Evolutionary conservation across 2,797 vertebrate genomes (phyloP).

Genomic region (Fringilla coelebs): DNA sequence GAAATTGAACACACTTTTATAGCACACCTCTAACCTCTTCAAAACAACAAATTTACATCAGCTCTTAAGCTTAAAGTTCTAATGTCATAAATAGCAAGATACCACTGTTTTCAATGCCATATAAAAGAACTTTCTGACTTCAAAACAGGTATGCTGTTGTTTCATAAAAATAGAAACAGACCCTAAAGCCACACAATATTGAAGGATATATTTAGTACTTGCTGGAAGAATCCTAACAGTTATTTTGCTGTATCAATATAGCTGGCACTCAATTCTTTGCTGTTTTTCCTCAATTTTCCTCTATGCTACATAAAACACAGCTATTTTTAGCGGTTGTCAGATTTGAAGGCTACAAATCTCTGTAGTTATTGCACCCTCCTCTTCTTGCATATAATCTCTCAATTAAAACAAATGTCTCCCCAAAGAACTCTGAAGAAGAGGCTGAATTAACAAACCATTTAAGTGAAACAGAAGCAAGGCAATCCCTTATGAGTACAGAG

Average conservation of each 20-base stretch:
- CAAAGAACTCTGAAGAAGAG: constrained; percentile 12
- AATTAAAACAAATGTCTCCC: constrained; percentile 40
- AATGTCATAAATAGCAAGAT: not conserved
- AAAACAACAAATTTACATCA: not conserved
- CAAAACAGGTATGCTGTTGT: not conserved
- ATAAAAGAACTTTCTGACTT: not conserved
- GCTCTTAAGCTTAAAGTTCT: not conserved
- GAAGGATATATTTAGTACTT: not conserved
- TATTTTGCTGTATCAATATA: not conserved
- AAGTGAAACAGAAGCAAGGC: constrained; percentile 21
- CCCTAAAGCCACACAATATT: not conserved
- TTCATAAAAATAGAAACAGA: not conserved
- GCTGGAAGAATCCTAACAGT: constrained; percentile 9
- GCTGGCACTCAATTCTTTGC: not conserved
- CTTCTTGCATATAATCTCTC: not conserved
- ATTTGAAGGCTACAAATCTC: constrained; percentile 8
- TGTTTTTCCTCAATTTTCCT: not conserved
- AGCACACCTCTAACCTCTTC: not conserved
- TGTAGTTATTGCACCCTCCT: not conserved
- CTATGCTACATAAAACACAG: not conserved
- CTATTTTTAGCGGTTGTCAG: constrained; percentile 3
- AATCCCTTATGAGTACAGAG: not conserved
- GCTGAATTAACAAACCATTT: constrained; percentile 32
- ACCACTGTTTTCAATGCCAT: not conserved
- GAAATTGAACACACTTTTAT: not conserved